These are phyloP conservation scores for Dolichallabes microphthalmus DNA, from an alignment of 2,113 vertebrate genomes.

Conservation along the genomic window DNA sequence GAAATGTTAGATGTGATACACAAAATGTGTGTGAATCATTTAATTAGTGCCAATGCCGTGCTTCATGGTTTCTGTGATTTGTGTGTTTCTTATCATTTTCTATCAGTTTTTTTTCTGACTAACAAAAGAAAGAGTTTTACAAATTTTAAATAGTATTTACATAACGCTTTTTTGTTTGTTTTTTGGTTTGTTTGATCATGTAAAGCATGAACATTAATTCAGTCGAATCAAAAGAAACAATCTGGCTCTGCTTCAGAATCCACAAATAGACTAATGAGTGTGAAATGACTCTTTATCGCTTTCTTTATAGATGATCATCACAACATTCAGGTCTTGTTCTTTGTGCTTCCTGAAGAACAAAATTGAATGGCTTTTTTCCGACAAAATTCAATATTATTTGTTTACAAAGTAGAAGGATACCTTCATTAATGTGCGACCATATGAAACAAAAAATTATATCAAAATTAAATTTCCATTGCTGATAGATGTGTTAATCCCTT, in stretches of 20 bases:
- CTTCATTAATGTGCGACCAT: not conserved
- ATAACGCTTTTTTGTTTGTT: not conserved
- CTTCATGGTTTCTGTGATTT: not conserved
- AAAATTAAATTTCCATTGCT: not conserved
- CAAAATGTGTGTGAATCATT: too few relatives aligned
- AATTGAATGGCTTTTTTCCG: not conserved
- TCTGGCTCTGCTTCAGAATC: not conserved
- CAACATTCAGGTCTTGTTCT: not conserved
- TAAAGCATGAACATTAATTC: not conserved
- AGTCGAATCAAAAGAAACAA: not conserved
- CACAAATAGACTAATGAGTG: not conserved
- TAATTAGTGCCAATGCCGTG: too few relatives aligned
- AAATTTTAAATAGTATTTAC: not conserved
- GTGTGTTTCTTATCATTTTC: not conserved
- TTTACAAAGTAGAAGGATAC: not conserved
- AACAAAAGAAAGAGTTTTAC: not conserved
- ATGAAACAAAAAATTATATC: not conserved
- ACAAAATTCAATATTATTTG: not conserved
- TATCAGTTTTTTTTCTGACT: not conserved
- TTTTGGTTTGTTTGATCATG: not conserved
- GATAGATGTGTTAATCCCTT: not conserved
- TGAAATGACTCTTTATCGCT: not conserved
- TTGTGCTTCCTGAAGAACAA: not conserved
- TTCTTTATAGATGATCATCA: not conserved
- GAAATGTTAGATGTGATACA: too few relatives aligned